Percentiles rank a stretch among this genome's conserved stretches.
These are phyloP conservation scores for Andrena camellia DNA, from an alignment of 2,888 invertebrate genomes.

Conservation along the genomic window DNA sequence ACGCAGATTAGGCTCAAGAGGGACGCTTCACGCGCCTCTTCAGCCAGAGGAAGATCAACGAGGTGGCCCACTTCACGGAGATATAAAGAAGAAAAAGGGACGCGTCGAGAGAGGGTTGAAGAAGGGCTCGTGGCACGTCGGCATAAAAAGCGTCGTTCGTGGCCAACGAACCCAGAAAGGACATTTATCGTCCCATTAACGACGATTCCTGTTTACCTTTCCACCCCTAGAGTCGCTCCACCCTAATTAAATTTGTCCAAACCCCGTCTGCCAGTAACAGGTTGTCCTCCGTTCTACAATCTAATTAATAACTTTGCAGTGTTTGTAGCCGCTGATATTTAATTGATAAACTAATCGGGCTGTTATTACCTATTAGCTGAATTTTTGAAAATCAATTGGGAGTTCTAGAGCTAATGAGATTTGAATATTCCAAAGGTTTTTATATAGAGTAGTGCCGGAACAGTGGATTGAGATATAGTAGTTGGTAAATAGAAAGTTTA, in stretches of 20 bases:
- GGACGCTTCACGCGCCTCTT: constrained; percentile 57
- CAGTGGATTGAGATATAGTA: too few relatives aligned
- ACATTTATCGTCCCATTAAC: constrained; percentile 55
- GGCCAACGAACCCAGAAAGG: constrained; percentile 42
- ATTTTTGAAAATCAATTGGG: too few relatives aligned
- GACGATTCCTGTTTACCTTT: constrained; percentile 17
- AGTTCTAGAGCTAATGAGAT: too few relatives aligned
- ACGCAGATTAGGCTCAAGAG: constrained; percentile 50
- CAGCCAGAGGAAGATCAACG: constrained; percentile 56
- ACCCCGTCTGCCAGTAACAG: too few relatives aligned
- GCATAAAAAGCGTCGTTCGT: constrained; percentile 35
- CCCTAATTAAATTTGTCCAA: constrained; percentile 19
- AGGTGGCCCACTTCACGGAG: constrained; percentile 62
- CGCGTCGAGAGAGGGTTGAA: constrained; percentile 62
- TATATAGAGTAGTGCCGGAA: too few relatives aligned
- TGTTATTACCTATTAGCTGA: too few relatives aligned
- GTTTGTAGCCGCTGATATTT: too few relatives aligned
- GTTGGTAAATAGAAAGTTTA: too few relatives aligned
- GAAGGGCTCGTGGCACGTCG: constrained; percentile 49
- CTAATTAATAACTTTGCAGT: too few relatives aligned
- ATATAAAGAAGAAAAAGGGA: constrained; percentile 60
- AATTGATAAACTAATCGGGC: too few relatives aligned
- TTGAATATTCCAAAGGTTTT: too few relatives aligned
- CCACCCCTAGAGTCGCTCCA: neutral
- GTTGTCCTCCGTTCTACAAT: too few relatives aligned